These are phyloP conservation scores for Graphium colonna DNA, from an alignment of 2,888 invertebrate genomes.

Conservation along the genomic window DNA sequence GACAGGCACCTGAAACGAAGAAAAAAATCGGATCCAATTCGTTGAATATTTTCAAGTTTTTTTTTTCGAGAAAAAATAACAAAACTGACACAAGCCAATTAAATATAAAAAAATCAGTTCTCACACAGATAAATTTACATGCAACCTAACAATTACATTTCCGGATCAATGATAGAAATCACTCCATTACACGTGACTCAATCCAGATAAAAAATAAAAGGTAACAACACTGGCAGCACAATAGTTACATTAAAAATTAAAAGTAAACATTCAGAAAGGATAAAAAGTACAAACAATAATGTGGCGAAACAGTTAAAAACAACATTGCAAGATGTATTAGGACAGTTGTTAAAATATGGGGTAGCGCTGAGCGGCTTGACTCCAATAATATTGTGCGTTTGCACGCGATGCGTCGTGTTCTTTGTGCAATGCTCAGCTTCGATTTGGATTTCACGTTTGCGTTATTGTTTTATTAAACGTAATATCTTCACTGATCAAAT, in stretches of 20 bases:
- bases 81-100: conserved; percentile 34
- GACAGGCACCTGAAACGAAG: conserved; percentile 87
- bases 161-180: conserved; percentile 2
- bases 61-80: conserved; percentile 28
- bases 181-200: conserved; percentile 12
- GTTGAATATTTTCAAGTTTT: conserved; percentile 80
- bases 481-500: too few relatives aligned
- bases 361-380: conserved; percentile 67
- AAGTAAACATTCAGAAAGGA: conserved; percentile 59
- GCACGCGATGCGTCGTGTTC: conserved; percentile 66
- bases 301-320: conserved; percentile 77
- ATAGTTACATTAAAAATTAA: conserved; percentile 66
- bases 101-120: conserved; percentile 33
- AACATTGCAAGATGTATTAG: conserved; percentile 80
- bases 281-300: conserved; percentile 71
- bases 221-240: conserved; percentile 39
- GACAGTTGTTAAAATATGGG: conserved; percentile 81
- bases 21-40: conserved; percentile 83
- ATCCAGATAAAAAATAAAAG: conserved; percentile 37
- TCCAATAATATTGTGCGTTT: conserved; percentile 62
- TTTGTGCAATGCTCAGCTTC: conserved; percentile 40
- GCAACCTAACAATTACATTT: conserved; percentile 5
- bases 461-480: conserved; percentile 28
- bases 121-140: conserved; percentile 80
- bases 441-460: conserved; percentile 17